A percentile compares a stretch with the other conserved stretches of the same genome.
Evolutionary conservation across 2,113 vertebrate species (phyloP).

Genomic region (Siniperca chuatsi): DNA sequence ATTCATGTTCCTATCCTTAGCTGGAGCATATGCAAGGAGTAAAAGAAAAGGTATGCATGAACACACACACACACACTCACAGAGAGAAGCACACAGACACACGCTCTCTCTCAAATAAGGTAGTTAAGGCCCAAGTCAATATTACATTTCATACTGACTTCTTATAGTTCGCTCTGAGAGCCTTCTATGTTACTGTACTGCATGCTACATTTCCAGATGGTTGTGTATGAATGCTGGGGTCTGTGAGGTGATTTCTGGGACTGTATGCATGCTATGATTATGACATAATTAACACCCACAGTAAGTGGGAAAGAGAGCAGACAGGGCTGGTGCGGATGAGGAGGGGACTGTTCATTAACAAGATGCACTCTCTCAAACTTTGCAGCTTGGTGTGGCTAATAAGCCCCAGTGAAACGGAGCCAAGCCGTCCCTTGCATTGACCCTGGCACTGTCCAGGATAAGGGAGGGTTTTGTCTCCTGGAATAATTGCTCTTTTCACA

Average conservation of each 20-base stretch:
- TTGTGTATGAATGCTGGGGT: slow-evolving; percentile 76
- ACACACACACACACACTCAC: slow-evolving; percentile 21
- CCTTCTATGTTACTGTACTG: slow-evolving; percentile 67
- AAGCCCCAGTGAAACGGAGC: slow-evolving; percentile 83
- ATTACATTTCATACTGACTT: slow-evolving; percentile 63
- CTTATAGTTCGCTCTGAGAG: slow-evolving; percentile 63
- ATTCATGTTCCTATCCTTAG: slow-evolving; percentile 58
- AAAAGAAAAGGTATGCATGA: slow-evolving; percentile 51
- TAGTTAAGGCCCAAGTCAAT: slow-evolving; percentile 68
- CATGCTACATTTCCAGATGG: slow-evolving; percentile 80
- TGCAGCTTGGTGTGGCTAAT: slow-evolving; percentile 84
- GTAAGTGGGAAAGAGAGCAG: slow-evolving; percentile 75
- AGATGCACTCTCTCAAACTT: slow-evolving; percentile 85
- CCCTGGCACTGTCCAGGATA: slow-evolving; percentile 84
- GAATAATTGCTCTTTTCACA: slow-evolving; percentile 91
- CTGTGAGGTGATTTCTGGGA: slow-evolving; percentile 77
- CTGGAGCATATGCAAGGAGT: slow-evolving; percentile 38
- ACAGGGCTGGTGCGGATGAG: slow-evolving; percentile 68
- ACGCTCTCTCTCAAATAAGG: slow-evolving; percentile 47
- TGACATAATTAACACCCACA: slow-evolving; percentile 85
- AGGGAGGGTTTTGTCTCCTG: slow-evolving; percentile 86
- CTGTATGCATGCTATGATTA: slow-evolving; percentile 80
- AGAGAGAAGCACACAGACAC: slow-evolving; percentile 27
- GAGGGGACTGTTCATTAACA: slow-evolving; percentile 84
- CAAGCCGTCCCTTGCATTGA: slow-evolving; percentile 82